Base-by-base conservation (phyloP, 2,888 invertebrate genomes). In the Apotomis capreana region DNA sequence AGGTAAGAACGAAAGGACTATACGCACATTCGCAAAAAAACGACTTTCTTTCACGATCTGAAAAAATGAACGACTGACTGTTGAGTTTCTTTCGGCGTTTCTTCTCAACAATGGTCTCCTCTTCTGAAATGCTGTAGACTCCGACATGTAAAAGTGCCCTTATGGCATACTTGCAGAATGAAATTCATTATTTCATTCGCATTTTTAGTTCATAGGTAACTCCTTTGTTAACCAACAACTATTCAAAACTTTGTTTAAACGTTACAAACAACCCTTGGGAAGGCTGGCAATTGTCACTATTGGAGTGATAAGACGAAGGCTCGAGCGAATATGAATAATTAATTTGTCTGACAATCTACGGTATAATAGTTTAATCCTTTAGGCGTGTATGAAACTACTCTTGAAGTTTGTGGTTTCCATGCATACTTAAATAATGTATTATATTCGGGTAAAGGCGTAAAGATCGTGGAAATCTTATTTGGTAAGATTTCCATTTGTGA, bases 311-410 rank as follows among this genome's bases (percentile, higher is more conserved):
- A 3, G 49, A 5, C 44, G 44, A 15, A 37, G 51, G 9, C 37
- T 57, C n/a, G 36, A 46, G 36, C 12, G 54, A 36, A 5, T 65
- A 65, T 65, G 65, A 65, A 65, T 65, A 57, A 65, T 65, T 65
- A 65, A 65, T 65, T 54, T 36, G 55, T 57, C 57, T 5, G 40
- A 55, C 65, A 57, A 65, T 65, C 44, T 65, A 65, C 46, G 55
- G 12, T 12, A 57, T 65, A 65, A 65, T 65, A 65, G 57, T 65
- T 65, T 65, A 55, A 64, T 44, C 64, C 64, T 46, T 36, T 51
- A 26, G 15, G 64, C 44, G 55, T 64, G 55, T 46, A 65, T 40
- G 54, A 26, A 26, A 26, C 26, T 26, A 40, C 54, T 61, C 44
- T 59, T 44, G 44, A 59, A 26, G 9, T 26, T 46, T 13, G 49